Evolutionary conservation across 2,888 invertebrate genomes (phyloP).

Genomic region (Taphrorychus bicolor): DNA sequence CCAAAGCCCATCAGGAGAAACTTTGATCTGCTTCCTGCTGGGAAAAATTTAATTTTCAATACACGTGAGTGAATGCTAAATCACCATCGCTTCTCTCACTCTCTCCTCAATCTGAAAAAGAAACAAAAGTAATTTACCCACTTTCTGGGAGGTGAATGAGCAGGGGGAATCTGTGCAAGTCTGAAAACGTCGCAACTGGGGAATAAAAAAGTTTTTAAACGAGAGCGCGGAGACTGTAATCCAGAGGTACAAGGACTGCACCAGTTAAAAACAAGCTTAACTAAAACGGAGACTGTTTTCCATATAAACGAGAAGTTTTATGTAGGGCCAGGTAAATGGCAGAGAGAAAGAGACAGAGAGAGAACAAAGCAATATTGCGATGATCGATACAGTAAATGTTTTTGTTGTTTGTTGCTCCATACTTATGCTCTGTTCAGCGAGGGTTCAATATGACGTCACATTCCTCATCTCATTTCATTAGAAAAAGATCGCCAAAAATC

Average conservation of each 20-base stretch:
- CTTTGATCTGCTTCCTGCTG: not conserved
- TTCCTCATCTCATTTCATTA: no score
- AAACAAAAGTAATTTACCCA: not conserved
- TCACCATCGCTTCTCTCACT: no score
- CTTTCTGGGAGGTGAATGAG: no score
- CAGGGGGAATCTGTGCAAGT: not conserved
- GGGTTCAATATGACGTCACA: no score
- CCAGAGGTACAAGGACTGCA: not conserved
- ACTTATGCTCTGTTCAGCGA: no score
- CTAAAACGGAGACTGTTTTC: conserved; percentile 5
- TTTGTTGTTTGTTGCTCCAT: no score
- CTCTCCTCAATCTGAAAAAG: no score
- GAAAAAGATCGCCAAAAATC: no score
- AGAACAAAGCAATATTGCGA: not conserved
- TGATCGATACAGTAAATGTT: no score
- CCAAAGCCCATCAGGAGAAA: not conserved
- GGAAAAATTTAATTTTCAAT: not conserved
- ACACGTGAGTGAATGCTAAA: no score
- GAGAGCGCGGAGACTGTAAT: not conserved
- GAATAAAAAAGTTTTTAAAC: conserved; percentile 5
- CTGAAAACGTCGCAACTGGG: not conserved
- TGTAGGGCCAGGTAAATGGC: not conserved
- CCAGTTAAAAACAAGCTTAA: conserved; percentile 8
- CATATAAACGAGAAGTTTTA: conserved; percentile 4
- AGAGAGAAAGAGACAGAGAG: not conserved